A percentile compares a stretch with the other conserved stretches of the same genome.
These are phyloP conservation scores for Cactoblastis cactorum DNA, from an alignment of 2,888 invertebrate genomes.

Conservation along the genomic window DNA sequence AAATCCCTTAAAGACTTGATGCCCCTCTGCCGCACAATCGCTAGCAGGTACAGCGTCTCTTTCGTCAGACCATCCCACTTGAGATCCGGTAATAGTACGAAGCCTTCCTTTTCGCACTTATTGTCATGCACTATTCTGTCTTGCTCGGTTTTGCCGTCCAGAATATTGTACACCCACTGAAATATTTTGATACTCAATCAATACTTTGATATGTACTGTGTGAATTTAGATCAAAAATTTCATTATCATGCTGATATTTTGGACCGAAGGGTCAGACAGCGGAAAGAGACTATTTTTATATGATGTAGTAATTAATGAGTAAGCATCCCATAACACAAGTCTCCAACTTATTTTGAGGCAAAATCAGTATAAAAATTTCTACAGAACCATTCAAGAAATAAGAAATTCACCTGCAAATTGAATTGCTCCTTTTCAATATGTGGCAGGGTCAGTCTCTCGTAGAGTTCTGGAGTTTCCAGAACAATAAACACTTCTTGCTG, in stretches of 20 bases:
- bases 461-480: constrained; percentile 90
- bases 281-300: too few species aligned
- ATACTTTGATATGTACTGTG: too few species aligned
- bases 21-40: constrained; percentile 85
- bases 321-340: too few species aligned
- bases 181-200: too few species aligned
- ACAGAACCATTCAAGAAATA: too few species aligned
- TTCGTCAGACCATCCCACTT: constrained; percentile 94
- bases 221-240: too few species aligned
- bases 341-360: too few species aligned
- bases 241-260: too few species aligned
- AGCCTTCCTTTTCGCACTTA: constrained; percentile 86
- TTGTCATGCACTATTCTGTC: constrained; percentile 89
- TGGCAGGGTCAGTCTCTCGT: constrained; percentile 87
- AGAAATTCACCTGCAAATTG: constrained; percentile 90
- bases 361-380: too few species aligned
- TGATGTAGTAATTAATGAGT: too few species aligned
- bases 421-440: constrained; percentile 86
- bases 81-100: constrained; percentile 93
- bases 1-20: constrained; percentile 93
- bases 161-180: constrained; percentile 98
- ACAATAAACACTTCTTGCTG: constrained; percentile 86
- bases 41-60: constrained; percentile 91
- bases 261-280: too few species aligned
- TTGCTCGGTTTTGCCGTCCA: constrained; percentile 93